Evolutionary conservation across 30 jellyfish, hydroid and myxozoan genomes (phyloP).

Genomic region (Nemopilema nomurai): DNA sequence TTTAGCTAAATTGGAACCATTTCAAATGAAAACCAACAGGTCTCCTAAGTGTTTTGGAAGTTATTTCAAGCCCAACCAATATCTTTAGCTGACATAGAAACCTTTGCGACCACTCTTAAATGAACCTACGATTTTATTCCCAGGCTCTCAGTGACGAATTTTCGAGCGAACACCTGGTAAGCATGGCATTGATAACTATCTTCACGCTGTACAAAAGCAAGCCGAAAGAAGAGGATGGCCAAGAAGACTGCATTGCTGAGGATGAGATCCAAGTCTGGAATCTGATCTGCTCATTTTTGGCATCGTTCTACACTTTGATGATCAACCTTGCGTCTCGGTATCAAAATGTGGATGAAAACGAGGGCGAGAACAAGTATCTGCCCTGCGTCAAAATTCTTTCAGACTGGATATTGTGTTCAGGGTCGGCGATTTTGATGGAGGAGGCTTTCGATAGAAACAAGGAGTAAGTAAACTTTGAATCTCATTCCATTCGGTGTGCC

Average conservation of each 20-base stretch:
- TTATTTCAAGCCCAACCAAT: not conserved
- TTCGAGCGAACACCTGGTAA: conserved; percentile 41
- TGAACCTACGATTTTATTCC: not conserved
- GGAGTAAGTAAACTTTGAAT: conserved; percentile 73
- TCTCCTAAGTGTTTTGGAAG: not conserved
- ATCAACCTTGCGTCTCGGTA: conserved; percentile 24
- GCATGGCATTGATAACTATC: conserved; percentile 28
- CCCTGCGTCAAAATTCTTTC: conserved; percentile 75
- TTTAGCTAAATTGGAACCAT: too few relatives aligned
- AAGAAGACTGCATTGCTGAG: conserved; percentile 64
- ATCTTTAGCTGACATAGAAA: not conserved
- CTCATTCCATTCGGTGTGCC: too few relatives aligned
- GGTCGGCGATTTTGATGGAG: conserved; percentile 58
- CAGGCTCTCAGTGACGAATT: conserved; percentile 42
- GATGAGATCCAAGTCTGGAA: conserved; percentile 72
- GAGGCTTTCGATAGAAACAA: conserved; percentile 39
- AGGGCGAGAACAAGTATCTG: conserved; percentile 40
- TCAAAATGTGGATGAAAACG: conserved; percentile 20
- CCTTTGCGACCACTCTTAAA: not conserved
- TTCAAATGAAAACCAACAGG: too few relatives aligned
- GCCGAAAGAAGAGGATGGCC: conserved; percentile 69
- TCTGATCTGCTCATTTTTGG: conserved; percentile 24
- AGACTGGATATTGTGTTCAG: conserved; percentile 80
- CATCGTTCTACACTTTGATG: conserved; percentile 27
- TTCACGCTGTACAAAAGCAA: conserved; percentile 64